phyloP scores from a whole-genome alignment of 2,888 invertebrate genomes.

The Tinea trinotella region DNA sequence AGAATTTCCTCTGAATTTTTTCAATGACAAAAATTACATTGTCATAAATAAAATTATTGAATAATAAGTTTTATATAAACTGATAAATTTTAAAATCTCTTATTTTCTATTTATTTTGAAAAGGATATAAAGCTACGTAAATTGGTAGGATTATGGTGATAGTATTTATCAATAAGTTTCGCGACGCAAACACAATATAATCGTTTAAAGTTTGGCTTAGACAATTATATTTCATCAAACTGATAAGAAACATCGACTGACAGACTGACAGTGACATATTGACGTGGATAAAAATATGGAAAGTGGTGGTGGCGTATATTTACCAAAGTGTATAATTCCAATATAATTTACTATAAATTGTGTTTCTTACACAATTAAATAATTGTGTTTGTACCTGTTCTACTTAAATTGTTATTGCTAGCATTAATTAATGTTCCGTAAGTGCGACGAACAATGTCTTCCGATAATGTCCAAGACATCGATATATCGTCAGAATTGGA shows the following conservation, averaged over 20 bases:
- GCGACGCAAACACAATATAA: too few relatives aligned
- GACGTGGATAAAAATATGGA: slow-evolving; percentile 25
- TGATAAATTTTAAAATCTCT: neutral
- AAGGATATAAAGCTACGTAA: too few relatives aligned
- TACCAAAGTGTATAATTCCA: slow-evolving; percentile 6
- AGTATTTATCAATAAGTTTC: too few relatives aligned
- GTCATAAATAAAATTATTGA: neutral
- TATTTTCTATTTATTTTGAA: too few relatives aligned
- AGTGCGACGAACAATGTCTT: slow-evolving; percentile 49
- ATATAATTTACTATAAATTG: neutral
- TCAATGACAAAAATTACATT: slow-evolving; percentile 1
- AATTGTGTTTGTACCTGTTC: neutral
- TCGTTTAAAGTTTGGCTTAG: too few relatives aligned
- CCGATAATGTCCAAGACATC: slow-evolving; percentile 6
- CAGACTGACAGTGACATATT: neutral
- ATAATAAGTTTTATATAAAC: neutral
- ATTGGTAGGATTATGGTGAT: too few relatives aligned
- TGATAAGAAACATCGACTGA: too few relatives aligned
- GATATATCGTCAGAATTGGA: neutral
- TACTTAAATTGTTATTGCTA: neutral
- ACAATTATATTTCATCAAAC: too few relatives aligned
- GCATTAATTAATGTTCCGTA: slow-evolving; percentile 46
- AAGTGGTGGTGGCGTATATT: slow-evolving; percentile 44
- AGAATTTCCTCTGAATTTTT: neutral
- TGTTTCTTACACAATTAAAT: slow-evolving; percentile 12